Evolutionary conservation across 2,113 vertebrate genomes (phyloP), one percentile per base, ranked within the genome.

Genomic region (Phrynocephalus versicolor): DNA sequence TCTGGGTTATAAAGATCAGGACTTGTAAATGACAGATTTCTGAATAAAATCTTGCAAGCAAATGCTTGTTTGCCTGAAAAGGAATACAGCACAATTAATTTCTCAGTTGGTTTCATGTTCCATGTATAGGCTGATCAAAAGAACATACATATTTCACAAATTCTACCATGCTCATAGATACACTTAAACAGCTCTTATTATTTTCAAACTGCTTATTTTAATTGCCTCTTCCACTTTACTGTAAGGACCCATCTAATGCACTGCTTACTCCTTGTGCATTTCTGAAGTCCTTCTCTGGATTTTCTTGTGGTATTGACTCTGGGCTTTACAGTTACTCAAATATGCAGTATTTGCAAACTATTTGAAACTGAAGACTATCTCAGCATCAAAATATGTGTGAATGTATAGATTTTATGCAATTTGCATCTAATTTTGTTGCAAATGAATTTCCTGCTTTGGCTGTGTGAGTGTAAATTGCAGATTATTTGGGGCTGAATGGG

Each of bases 31-130:
- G 0, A 73, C 69, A 30, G 0, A 0, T 0, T 41, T 88, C 75
- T 83, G 1, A 94, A 60, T 0, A 0, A 0, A 85, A 87, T 8
- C 0, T 0, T 79, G 80, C 90, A 91, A 74, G 67, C 2, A 91
- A 95, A 87, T 23, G 87, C 33, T 93, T 94, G 91, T 35, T 86
- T 85, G 74, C 83, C 94, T 94, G 88, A 15, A 58, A 15, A 79
- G 45, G 45, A 45, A 60, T 62, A 7, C 16, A 58, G 89, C 62
- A 16, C 9, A 45, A 57, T 15, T 74, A 7, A 5, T 23, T 1
- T 71, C 69, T 83, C 21, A 7, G 23, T 83, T 10, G 27, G 58
- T 57, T 7, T n/a, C 19, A n/a, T 4, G 1, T 77, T 35, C n/a
- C n/a, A n/a, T n/a, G n/a, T n/a, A n/a, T n/a, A n/a, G n/a, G n/a